Percentiles rank a stretch among this genome's conserved stretches.
Evolutionary conservation across 1,140 invertebrate species (phyloP).

Genomic region (Drosophila albomicans): DNA sequence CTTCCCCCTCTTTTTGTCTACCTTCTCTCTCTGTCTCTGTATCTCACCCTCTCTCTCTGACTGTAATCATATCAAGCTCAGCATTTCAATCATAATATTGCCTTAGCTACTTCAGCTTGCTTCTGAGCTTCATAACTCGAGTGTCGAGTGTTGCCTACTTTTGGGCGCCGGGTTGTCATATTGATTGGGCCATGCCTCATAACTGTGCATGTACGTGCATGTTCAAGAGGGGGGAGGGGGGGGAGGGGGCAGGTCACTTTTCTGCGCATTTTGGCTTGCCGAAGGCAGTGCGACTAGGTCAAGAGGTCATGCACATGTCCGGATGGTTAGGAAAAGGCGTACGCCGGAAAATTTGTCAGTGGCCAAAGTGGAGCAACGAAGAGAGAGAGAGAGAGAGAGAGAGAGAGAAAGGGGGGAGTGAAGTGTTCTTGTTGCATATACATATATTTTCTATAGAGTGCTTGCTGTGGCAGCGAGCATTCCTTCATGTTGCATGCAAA

Average conservation of each 20-base stretch:
- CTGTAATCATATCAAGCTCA: conserved; percentile 51
- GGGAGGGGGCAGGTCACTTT: background rate
- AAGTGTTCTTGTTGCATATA: too few relatives aligned
- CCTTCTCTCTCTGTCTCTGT: background rate
- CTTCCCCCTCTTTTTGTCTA: too few relatives aligned
- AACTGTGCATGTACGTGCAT: conserved; percentile 20
- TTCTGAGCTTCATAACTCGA: background rate
- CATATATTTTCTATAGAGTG: too few relatives aligned
- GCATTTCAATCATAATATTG: conserved; percentile 66
- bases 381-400: background rate
- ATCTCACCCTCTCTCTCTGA: background rate
- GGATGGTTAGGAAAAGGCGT: conserved; percentile 23
- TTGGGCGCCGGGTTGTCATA: conserved; percentile 10
- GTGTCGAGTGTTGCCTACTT: conserved; percentile 11
- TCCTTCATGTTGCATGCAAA: conserved; percentile 59
- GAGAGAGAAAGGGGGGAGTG: too few relatives aligned
- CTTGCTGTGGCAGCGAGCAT: conserved; percentile 16
- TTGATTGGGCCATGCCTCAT: conserved; percentile 13
- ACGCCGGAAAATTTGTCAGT: conserved; percentile 47
- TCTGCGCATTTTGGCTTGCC: conserved; percentile 28
- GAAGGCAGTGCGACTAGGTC: conserved; percentile 58
- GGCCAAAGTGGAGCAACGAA: conserved; percentile 32
- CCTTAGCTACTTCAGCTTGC: conserved; percentile 6
- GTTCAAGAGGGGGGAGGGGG: too few relatives aligned
- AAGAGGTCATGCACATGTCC: conserved; percentile 64